These are phyloP conservation scores for Heteronetta atricapilla DNA, from an alignment of 2,113 vertebrate genomes.

Conservation along the genomic window DNA sequence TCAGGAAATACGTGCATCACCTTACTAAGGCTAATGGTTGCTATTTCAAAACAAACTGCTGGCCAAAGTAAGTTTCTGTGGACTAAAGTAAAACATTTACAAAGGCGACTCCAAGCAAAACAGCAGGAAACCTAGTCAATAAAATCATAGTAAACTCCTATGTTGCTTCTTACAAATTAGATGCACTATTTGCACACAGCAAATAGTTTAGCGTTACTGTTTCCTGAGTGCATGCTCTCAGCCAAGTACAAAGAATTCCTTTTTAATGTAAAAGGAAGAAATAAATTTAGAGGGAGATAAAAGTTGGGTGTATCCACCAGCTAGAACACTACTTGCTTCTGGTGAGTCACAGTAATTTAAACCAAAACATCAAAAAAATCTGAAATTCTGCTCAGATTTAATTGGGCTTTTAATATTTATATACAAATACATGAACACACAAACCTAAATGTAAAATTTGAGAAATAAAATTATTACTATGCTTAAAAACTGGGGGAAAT, in stretches of 20 bases:
- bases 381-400: background rate
- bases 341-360: background rate
- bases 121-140: background rate
- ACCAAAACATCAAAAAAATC: background rate
- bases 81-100: background rate
- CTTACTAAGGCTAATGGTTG: background rate
- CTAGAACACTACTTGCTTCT: background rate
- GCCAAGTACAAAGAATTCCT: background rate
- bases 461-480: background rate
- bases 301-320: background rate
- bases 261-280: background rate
- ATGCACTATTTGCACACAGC: background rate
- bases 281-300: background rate
- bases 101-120: constrained; percentile 15
- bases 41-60: constrained; percentile 23
- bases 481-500: background rate
- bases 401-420: background rate
- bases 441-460: background rate
- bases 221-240: background rate
- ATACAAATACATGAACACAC: background rate
- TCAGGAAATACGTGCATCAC: background rate
- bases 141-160: background rate
- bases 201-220: background rate
- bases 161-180: background rate
- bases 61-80: background rate